Percentiles rank a stretch among this genome's conserved stretches.
These are phyloP conservation scores for Chrysoperla carnea DNA, from an alignment of 1,140 invertebrate genomes.

Conservation along the genomic window DNA sequence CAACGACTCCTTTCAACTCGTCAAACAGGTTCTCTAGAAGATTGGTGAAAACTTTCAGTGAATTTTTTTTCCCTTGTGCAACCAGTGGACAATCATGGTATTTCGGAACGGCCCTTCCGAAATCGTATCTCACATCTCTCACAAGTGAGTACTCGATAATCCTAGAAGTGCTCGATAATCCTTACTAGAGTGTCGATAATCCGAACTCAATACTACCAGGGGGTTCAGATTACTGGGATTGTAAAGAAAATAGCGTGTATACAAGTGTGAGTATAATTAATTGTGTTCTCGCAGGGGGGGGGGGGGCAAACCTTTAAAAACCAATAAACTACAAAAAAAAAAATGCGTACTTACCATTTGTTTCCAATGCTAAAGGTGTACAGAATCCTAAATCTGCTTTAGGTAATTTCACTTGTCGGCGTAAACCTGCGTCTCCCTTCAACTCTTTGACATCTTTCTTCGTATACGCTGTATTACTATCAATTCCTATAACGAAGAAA, in stretches of 20 bases:
- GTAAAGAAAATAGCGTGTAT: constrained; percentile 1
- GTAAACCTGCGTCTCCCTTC: constrained; percentile 43
- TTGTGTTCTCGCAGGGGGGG: constrained; percentile 7
- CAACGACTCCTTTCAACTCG: too few relatives aligned
- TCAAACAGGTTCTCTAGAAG: too few relatives aligned
- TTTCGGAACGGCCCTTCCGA: too few relatives aligned
- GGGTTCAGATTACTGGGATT: constrained; percentile 14
- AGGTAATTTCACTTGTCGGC: constrained; percentile 51
- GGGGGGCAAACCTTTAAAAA: neutral
- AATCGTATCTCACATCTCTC: too few relatives aligned
- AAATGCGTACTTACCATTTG: constrained; percentile 42
- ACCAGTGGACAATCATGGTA: too few relatives aligned
- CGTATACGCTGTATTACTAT: constrained; percentile 52
- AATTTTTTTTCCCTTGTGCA: too few relatives aligned
- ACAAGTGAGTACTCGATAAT: too few relatives aligned
- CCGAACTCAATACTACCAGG: too few relatives aligned
- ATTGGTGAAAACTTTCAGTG: too few relatives aligned
- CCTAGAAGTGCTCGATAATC: too few relatives aligned
- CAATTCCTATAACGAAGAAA: constrained; percentile 33
- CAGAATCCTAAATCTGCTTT: constrained; percentile 63
- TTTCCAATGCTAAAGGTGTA: constrained; percentile 58
- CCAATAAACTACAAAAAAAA: constrained; percentile 7
- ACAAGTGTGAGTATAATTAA: constrained; percentile 2
- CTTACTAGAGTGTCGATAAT: too few relatives aligned
- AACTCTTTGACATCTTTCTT: constrained; percentile 51